Evolutionary conservation across 2,888 invertebrate species (phyloP), one percentile per base, ranked within the genome.

Genomic region (Pollenia amentaria): DNA sequence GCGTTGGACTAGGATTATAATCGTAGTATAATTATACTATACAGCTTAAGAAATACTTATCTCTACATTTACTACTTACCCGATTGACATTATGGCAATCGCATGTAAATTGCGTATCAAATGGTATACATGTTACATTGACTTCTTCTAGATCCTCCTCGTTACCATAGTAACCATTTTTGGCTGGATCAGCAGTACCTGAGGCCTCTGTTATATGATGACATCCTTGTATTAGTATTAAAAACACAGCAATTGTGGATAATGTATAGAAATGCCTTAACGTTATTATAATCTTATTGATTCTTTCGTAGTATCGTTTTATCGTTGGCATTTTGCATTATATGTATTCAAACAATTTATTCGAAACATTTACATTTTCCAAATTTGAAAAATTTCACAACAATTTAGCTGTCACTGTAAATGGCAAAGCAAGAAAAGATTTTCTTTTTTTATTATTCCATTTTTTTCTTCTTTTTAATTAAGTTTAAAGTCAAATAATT

Each of bases 51-150:
- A 62, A 69, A 38, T 40, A 40, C 18, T 11, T 2, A 40, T 42
- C 14, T 18, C 14, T 57, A 12, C 11, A 40, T 46, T 12, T 57
- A 18, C 11, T 62, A 91, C 91, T 91, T 90, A 93, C 93, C 92
- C 91, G 90, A 38, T 91, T 89, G 46, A 85, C 87, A 89, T 91
- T 91, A 79, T 90, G 90, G 88, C 93, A 93, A 89, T 93, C 92
- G 69, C 93, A 93, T 80, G 92, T 92, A 80, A 91, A 92, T 87
- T 92, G 92, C 14, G 91, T 90, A 55, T 93, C 93, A 76, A 92
- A 92, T 38, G 91, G 89, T 77, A 90, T 90, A 85, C 93, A 93
- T 70, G 75, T 90, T 67, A 92, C 91, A 90, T 91, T 93, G 16
- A 16, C 60, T 69, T 88, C 57, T 60, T 55, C 78, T 10, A 18